Evolutionary conservation across 1,140 invertebrate species (phyloP), one percentile per base, ranked within the genome.

Genomic region (Littorina saxatilis): DNA sequence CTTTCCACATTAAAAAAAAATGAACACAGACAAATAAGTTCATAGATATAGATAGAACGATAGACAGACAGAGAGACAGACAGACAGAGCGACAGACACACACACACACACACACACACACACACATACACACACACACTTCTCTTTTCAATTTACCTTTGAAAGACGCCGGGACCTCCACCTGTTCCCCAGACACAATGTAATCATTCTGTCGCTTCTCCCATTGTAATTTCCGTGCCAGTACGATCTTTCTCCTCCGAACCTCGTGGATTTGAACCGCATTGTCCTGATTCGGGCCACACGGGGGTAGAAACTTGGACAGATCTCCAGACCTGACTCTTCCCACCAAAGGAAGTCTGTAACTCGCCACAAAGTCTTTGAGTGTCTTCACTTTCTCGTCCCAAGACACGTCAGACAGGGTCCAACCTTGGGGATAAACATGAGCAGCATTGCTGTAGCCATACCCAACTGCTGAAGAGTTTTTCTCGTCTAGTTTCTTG

Each of bases 131-230:
- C 43, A 76, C 27, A 50, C 27, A 50, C 43, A 17, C 43, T 9
- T 5, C 43, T 17, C 43, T 17, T 17, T 47, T n/a, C 3, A 13
- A 37, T 47, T 76, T 79, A 88, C 87, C 87, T 88, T 86, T 85
- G 55, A 83, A 86, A 58, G 77, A 82, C 11, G 83, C 81, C 0
- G 87, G 87, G 72, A 88, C 82, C 29, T 85, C 82, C 58, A 88
- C 50, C 50, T 86, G 72, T 29, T 86, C 83, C 0, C 85, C 86
- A 23, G 83, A 85, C 20, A 83, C 85, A 2, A 85, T 75, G 73
- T 88, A 88, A 79, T 87, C 86, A 40, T 85, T 84, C 70, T 81
- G 78, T 27, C 82, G 79, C 79, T 84, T 82, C 35, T 88, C 86
- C 87, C 87, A 88, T 43, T 87, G 84, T 83, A 88, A 84, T 40